Base-by-base conservation (phyloP, 2,797 vertebrate genomes). In the Oreochromis mossambicus region DNA sequence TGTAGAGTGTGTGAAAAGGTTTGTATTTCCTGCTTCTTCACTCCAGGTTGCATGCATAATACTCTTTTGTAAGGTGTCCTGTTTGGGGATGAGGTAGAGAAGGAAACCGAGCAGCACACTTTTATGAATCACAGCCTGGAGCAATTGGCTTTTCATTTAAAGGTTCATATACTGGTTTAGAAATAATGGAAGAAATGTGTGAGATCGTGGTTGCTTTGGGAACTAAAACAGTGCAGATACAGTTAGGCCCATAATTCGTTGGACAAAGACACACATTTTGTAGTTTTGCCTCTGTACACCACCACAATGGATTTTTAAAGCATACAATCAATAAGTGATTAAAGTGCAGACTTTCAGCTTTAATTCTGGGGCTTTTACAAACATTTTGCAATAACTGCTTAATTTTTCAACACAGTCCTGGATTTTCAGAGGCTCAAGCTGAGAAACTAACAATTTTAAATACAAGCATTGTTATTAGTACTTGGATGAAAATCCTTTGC, bases 1-100 rank as follows among this genome's bases (percentile, higher is more conserved):
- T 92, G 87, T 87, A 89, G 80, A 56, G 55, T 84, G 89, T 91
- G 90, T 90, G 88, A 93, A 94, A 95, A 86, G 85, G 90, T 94
- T 87, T 93, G 92, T 86, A 83, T 88, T 92, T 92, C 81, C 84
- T 89, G 86, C 87, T 90, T 84, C 76, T 82, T 91, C 87, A 82
- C 84, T 80, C 73, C 77, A 97, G 96, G 92, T 97, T 96, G 96
- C 97, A 97, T 79, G 79, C 32, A 79, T 89, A 94, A 90, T 84
- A 68, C 81, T 81, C 91, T 87, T 91, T 81, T 88, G 55, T 85
- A 61, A 34, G 38, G 88, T 76, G 77, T 88, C 77, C 54, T 46
- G 43, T 70, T 78, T 61, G 77, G 63, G 79, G 81, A 91, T 78
- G 46, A 87, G 82, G 81, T 11, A 24, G 36, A 81, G 54, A 80